Base-by-base conservation (phyloP, 2,113 vertebrate species). In the Phodopus roborovskii region DNA sequence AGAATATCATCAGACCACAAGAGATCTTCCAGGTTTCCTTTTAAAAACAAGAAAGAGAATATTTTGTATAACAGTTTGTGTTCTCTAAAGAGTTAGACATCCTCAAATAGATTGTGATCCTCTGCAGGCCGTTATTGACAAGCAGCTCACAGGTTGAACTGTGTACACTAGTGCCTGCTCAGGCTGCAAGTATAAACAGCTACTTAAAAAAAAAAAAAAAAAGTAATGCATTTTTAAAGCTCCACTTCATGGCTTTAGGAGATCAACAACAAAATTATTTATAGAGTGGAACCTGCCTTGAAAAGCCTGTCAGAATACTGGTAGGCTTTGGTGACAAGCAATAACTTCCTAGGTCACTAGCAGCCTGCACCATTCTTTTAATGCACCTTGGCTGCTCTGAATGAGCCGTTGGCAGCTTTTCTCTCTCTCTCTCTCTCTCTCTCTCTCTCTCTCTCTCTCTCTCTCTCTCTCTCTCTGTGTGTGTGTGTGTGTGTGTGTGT, bases 1-100 rank as follows among this genome's bases (percentile, higher is more conserved):
- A 93, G 98, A 98, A 96, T 98, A 86, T 98, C 97, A 97, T 98
- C 97, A 97, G 97, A 97, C 98, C 97, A 92, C 98, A 97, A 97
- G 94, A 97, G 96, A 79, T 93, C 98, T 98, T 98, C 96, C 97
- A 94, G 98, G 97, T 95, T 93, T 28, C 0, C 97, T 97, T 97
- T 96, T 96, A 95, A 98, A 94, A 98, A 98, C 94, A 98, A 97
- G 97, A 97, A 98, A 96, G 96, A 97, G 97, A 97, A 94, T 90
- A 30, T 97, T 97, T 98, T 98, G 94, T 60, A 93, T 78, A 97
- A 50, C 50, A 64, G 95, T 88, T 50, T 83, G 84, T 83, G 26
- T 96, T 86, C 79, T 81, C 3, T 33, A 90, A 62, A 71, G 95
- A 94, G 60, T 83, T 96, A 26, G 48, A 93, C 97, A 96, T 82